Conservation (phyloP, 37 sponge, comb jelly and placozoan species). For the Theonella swinhoei region DNA sequence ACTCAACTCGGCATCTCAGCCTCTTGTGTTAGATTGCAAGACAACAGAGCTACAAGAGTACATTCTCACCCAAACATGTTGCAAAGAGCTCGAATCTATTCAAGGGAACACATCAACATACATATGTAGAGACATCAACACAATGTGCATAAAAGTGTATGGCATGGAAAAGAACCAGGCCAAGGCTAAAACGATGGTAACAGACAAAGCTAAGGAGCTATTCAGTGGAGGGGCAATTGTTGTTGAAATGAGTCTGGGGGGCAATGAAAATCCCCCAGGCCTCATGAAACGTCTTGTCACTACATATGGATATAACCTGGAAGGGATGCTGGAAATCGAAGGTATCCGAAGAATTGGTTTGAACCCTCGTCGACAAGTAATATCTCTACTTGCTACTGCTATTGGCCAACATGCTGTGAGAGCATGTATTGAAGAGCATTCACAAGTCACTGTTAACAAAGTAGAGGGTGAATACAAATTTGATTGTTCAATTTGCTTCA, state of each 20-base stretch:
- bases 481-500: slow-evolving; percentile 42
- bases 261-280: slow-evolving; percentile 42
- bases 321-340: neutral
- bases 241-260: slow-evolving; percentile 25
- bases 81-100: slow-evolving; percentile 16
- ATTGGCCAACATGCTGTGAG: neutral
- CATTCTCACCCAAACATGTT: neutral
- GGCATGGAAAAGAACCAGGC: slow-evolving; percentile 29
- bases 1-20: slow-evolving; percentile 18
- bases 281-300: slow-evolving; percentile 60
- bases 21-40: slow-evolving; percentile 23
- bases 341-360: slow-evolving; percentile 39
- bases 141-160: slow-evolving; percentile 45
- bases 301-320: slow-evolving; percentile 46
- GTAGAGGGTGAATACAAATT: neutral
- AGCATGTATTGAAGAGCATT: slow-evolving; percentile 2
- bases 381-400: slow-evolving; percentile 39
- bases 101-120: slow-evolving; percentile 10
- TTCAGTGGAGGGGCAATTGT: neutral
- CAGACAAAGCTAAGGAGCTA: neutral
- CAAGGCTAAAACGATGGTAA: slow-evolving; percentile 18
- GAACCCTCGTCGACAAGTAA: slow-evolving; percentile 31
- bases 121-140: neutral
- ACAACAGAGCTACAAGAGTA: slow-evolving; percentile 18
- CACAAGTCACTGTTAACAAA: neutral